Evolutionary conservation across 2,888 invertebrate species (phyloP).

Genomic region (Parascotia fuliginaria): DNA sequence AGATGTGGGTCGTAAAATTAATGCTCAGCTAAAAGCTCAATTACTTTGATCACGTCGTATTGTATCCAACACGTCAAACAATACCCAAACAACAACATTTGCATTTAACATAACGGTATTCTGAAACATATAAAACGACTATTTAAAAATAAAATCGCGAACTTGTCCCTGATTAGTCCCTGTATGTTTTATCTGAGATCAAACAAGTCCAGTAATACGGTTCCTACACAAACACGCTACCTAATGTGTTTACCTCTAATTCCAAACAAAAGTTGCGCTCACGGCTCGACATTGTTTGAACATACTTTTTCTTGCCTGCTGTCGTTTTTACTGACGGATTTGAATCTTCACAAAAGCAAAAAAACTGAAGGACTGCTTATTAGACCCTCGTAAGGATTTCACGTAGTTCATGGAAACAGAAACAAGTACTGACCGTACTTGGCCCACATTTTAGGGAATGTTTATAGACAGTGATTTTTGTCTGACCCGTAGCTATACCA

Average conservation of each 20-base stretch:
- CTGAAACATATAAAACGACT: conserved; percentile 41
- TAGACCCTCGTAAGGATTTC: conserved; percentile 41
- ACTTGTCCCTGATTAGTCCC: conserved; percentile 71
- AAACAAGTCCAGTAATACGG: conserved; percentile 74
- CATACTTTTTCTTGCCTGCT: conserved; percentile 54
- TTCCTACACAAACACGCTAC: conserved; percentile 78
- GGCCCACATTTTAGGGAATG: conserved; percentile 27
- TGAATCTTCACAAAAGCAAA: conserved; percentile 33
- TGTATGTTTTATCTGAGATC: conserved; percentile 72
- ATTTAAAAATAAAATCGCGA: conserved; percentile 65
- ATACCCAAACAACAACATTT: conserved; percentile 22
- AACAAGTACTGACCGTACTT: conserved; percentile 43
- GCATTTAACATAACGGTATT: conserved; percentile 19
- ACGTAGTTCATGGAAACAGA: conserved; percentile 40
- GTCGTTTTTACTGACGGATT: conserved; percentile 51
- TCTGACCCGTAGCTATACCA: conserved; percentile 6
- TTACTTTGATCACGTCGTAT: neutral
- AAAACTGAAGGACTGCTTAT: conserved; percentile 37
- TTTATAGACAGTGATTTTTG: conserved; percentile 37
- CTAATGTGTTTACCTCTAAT: conserved; percentile 82
- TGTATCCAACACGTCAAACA: conserved; percentile 10
- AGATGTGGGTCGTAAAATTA: neutral
- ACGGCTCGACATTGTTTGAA: conserved; percentile 55
- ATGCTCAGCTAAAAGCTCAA: neutral
- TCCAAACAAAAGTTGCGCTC: conserved; percentile 77